These are phyloP conservation scores for Stomorhina lunata DNA, from an alignment of 2,888 invertebrate species.

Conservation along the genomic window DNA sequence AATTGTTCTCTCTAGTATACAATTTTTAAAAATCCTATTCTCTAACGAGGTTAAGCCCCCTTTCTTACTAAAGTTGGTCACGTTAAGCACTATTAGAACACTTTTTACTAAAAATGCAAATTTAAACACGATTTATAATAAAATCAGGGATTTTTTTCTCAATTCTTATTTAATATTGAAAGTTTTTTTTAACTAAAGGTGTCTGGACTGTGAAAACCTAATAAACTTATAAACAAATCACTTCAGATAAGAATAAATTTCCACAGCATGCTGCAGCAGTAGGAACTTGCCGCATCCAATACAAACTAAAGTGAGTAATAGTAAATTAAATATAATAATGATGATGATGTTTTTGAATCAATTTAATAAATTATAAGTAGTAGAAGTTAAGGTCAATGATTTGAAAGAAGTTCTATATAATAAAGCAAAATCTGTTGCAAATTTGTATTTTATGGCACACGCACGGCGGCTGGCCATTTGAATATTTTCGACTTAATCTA, in stretches of 20 bases:
- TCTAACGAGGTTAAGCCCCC: too few relatives aligned
- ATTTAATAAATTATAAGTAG: too few relatives aligned
- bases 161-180: conserved; percentile 6
- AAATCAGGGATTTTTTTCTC: conserved; percentile 23
- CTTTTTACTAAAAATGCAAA: conserved; percentile 17
- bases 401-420: background rate
- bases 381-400: conserved; percentile 57
- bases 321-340: conserved; percentile 25
- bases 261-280: conserved; percentile 11
- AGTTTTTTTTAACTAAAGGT: conserved; percentile 7
- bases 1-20: too few relatives aligned
- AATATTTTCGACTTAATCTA: background rate
- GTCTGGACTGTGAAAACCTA: background rate
- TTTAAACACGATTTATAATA: conserved; percentile 22
- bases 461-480: conserved; percentile 13
- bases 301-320: conserved; percentile 46
- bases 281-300: conserved; percentile 7
- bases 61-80: too few relatives aligned
- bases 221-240: background rate
- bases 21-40: too few relatives aligned
- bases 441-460: conserved; percentile 55
- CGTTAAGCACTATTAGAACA: conserved; percentile 1
- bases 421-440: conserved; percentile 23
- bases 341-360: background rate
- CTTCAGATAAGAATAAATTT: conserved; percentile 30